Evolutionary conservation across 2,888 invertebrate genomes (phyloP), one percentile per base, ranked within the genome.

Genomic region (Cantharis rufa): DNA sequence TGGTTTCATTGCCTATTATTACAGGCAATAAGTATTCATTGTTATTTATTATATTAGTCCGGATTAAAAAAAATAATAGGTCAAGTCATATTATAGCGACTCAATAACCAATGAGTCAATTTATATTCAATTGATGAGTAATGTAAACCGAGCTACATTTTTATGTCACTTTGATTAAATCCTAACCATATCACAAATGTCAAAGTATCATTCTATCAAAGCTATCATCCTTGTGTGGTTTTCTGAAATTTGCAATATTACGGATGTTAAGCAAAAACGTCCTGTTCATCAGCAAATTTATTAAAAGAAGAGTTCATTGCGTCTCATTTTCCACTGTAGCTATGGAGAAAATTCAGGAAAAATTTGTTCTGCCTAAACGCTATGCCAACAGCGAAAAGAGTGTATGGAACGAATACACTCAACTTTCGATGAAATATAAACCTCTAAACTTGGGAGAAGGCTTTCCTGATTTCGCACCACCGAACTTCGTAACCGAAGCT

Each of bases 361-460:
- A 94, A 86, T 94, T 95, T 84, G 89, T 89, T 68, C 88, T 95
- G 71, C 95, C 95, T 1, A 87, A 90, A 62, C 90, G 94, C 64
- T 94, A 93, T 82, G 91, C 91, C 75, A 92, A 93, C 79, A 93
- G 93, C 68, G 94, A 94, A 86, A 93, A 93, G 85, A 96, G 95
- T 88, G 94, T 96, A 13, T 96, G 96, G 96, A 96, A 96, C 70
- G 98, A 98, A 87, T 98, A 97, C 86, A 95, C 94, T 78, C 92
- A 94, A 80, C 87, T 98, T 72, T 95, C 95, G 1, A 87, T 92
- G 68, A 92, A 98, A 80, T 91, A 95, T 85, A 96, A 97, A 83
- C 97, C 98, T 0, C 88, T 98, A 48, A 98, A 98, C 88, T 91
- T 99, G 18, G 98, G 98, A 0, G 98, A 97, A 90, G 98, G 98